phyloP scores from a whole-genome alignment of 1,140 invertebrate species.

The Drosophila trapezifrons region DNA sequence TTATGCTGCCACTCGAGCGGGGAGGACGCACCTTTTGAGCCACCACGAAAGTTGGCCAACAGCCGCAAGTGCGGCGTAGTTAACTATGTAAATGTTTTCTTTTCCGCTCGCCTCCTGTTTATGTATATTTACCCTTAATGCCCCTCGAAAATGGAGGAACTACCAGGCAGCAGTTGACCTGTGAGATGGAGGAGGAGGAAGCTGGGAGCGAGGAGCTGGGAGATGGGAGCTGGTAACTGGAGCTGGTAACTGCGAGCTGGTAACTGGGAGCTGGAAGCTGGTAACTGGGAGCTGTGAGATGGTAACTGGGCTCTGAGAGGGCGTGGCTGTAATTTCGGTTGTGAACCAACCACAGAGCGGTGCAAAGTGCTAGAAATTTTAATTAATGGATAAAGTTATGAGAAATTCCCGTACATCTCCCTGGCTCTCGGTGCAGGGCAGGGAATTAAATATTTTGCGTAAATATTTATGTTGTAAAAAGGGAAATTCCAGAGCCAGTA shows the following conservation, averaged over 20 bases:
- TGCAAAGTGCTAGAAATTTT: slow-evolving; percentile 71
- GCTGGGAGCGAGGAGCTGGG: no score
- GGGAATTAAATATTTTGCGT: slow-evolving; percentile 42
- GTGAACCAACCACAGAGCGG: slow-evolving; percentile 63
- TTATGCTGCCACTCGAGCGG: slow-evolving; percentile 55
- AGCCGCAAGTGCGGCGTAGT: slow-evolving; percentile 63
- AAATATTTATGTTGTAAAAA: slow-evolving; percentile 54
- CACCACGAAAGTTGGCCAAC: slow-evolving; percentile 39
- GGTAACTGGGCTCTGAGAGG: no score
- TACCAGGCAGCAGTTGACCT: background rate
- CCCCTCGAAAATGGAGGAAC: slow-evolving; percentile 43
- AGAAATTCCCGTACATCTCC: slow-evolving; percentile 44
- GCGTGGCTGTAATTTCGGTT: slow-evolving; percentile 46
- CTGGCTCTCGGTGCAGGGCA: background rate
- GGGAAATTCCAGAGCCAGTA: slow-evolving; percentile 9
- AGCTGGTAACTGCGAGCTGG: background rate
- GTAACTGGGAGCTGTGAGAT: background rate
- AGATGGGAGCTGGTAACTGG: background rate
- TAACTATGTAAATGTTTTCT: slow-evolving; percentile 79
- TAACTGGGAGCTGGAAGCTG: background rate
- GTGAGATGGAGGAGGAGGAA: background rate
- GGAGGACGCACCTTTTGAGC: slow-evolving; percentile 22
- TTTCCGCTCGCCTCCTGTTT: slow-evolving; percentile 59
- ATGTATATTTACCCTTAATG: slow-evolving; percentile 78
- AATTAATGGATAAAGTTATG: slow-evolving; percentile 82